Conservation (phyloP, 2,797 vertebrate genomes). For the Trematomus bernacchii region DNA sequence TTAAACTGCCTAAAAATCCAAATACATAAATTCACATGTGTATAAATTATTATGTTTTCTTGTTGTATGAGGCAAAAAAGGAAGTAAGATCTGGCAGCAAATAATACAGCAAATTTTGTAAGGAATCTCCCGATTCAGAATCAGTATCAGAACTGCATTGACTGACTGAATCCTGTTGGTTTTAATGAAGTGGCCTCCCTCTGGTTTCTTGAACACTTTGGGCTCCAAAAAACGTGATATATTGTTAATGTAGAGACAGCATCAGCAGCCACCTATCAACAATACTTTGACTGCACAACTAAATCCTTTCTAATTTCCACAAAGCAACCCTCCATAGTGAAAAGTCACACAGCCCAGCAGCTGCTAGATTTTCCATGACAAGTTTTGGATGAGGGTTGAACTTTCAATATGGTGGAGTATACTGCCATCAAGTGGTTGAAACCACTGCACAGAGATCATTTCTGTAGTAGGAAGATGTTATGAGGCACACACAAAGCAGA, state of each 20-base stretch:
- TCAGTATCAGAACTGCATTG: slow-evolving; percentile 19
- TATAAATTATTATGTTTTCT: background rate
- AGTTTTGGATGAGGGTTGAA: background rate
- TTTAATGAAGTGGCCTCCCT: slow-evolving; percentile 35
- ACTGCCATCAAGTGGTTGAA: slow-evolving; percentile 56
- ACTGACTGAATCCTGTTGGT: slow-evolving; percentile 15
- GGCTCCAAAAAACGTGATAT: background rate
- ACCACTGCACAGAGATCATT: background rate
- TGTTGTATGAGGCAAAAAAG: background rate
- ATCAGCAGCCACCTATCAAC: slow-evolving; percentile 28
- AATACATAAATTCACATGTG: background rate
- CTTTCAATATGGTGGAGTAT: slow-evolving; percentile 35
- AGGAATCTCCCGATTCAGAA: slow-evolving; percentile 23
- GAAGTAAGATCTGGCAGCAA: background rate
- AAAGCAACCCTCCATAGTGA: slow-evolving; percentile 30
- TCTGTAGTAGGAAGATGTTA: background rate
- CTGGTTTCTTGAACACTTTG: slow-evolving; percentile 31
- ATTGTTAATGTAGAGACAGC: background rate
- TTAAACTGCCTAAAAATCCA: background rate
- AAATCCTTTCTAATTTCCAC: slow-evolving; percentile 15
- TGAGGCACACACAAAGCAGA: background rate
- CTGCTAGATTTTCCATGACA: slow-evolving; percentile 52
- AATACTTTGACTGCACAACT: slow-evolving; percentile 24
- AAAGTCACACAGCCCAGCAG: slow-evolving; percentile 33
- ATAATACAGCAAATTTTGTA: background rate